phyloP scores from a whole-genome alignment of 2,113 vertebrate species.

The Pimephales promelas region DNA sequence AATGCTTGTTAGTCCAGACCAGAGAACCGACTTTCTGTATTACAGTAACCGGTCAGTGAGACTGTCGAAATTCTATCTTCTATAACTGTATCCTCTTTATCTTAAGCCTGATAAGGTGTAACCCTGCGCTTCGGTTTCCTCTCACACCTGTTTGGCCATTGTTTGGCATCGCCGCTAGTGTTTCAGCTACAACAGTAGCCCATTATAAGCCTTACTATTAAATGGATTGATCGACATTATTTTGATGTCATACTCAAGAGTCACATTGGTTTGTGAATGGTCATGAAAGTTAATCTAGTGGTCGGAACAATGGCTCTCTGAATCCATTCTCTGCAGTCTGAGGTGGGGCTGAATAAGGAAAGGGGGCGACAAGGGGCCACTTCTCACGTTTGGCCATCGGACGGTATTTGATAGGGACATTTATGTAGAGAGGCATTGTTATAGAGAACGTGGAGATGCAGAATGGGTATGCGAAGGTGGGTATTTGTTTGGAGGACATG shows the following conservation, averaged over 20 bases:
- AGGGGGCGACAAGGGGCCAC: constrained; percentile 20
- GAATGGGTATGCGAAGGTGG: constrained; percentile 2
- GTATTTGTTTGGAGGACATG: constrained; percentile 5
- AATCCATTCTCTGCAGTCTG: constrained; percentile 51
- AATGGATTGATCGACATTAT: constrained; percentile 72
- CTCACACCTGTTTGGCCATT: constrained; percentile 75
- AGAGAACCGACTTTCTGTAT: constrained; percentile 30
- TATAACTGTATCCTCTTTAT: constrained; percentile 72
- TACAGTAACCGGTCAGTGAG: constrained; percentile 51
- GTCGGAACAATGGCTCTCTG: constrained; percentile 61
- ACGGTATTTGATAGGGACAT: constrained; percentile 38
- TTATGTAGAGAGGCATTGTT: constrained; percentile 35
- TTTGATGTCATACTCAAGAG: constrained; percentile 66
- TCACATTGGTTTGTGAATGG: constrained; percentile 59
- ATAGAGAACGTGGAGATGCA: background rate
- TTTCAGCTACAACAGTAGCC: constrained; percentile 70
- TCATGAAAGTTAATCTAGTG: constrained; percentile 67
- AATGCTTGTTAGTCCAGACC: constrained; percentile 44
- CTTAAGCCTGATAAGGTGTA: constrained; percentile 68
- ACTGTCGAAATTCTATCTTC: constrained; percentile 65
- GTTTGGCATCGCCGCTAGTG: constrained; percentile 61
- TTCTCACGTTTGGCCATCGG: constrained; percentile 38
- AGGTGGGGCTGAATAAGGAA: constrained; percentile 53
- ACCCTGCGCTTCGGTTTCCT: constrained; percentile 61
- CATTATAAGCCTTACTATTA: constrained; percentile 61